Evolutionary conservation across 2,888 invertebrate species (phyloP).

Genomic region (Eustalomyia histrio): DNA sequence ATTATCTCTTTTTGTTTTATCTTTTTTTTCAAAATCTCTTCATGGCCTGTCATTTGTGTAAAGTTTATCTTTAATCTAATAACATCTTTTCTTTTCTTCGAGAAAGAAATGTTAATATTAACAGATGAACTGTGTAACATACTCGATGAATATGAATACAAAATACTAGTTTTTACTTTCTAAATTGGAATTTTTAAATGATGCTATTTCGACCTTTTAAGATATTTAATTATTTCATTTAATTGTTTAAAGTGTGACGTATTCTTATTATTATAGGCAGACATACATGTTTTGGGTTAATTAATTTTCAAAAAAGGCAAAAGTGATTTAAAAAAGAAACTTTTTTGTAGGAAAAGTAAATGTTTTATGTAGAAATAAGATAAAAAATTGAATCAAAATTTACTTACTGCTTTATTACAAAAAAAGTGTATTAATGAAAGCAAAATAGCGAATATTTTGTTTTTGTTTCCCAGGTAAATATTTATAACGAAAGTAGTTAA

Average conservation of each 20-base stretch:
- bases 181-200: constrained; percentile 56
- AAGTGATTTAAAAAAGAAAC: no score
- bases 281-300: no score
- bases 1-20: constrained; percentile 4
- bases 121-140: no score
- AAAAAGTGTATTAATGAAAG: no score
- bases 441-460: no score
- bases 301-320: no score
- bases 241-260: not conserved
- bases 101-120: no score
- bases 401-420: no score
- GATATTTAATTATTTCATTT: constrained; percentile 10
- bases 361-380: not conserved
- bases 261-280: not conserved
- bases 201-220: constrained; percentile 15
- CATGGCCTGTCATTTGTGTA: not conserved
- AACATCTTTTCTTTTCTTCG: not conserved
- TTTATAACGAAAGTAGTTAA: no score
- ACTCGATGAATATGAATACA: no score
- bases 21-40: not conserved
- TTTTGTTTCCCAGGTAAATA: no score
- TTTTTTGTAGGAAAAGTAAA: not conserved
- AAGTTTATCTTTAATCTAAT: not conserved
- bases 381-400: no score
- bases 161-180: constrained; percentile 47